Conservation (phyloP, 2,888 invertebrate species). For the Sinelater perroti region DNA sequence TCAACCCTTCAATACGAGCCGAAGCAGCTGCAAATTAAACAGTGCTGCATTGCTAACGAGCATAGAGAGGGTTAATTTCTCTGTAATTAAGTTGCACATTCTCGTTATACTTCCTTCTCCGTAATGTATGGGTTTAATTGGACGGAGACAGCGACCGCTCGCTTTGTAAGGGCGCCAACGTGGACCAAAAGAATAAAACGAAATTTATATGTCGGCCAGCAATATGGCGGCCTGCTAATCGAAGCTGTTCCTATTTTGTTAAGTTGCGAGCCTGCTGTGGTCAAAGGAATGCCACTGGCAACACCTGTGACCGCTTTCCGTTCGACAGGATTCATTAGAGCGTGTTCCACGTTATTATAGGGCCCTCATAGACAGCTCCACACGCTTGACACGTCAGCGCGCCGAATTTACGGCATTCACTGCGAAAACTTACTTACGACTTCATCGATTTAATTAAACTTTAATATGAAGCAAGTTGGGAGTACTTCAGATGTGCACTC, state of each 20-base stretch:
- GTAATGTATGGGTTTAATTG: slow-evolving; percentile 34
- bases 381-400: slow-evolving; percentile 21
- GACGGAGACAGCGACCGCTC: slow-evolving; percentile 3
- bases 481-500: slow-evolving; percentile 16
- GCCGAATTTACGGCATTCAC: slow-evolving; percentile 39
- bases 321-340: slow-evolving; percentile 51
- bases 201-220: neutral
- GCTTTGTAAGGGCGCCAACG: neutral
- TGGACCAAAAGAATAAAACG: neutral
- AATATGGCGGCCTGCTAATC: too few species aligned
- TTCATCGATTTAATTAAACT: slow-evolving; percentile 31
- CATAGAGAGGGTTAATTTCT: slow-evolving; percentile 39
- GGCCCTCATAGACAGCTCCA: neutral
- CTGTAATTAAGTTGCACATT: slow-evolving; percentile 39
- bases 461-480: slow-evolving; percentile 24
- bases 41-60: slow-evolving; percentile 37
- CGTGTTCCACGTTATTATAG: slow-evolving; percentile 48
- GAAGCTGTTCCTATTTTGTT: neutral
- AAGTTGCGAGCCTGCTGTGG: neutral
- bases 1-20: slow-evolving; percentile 37
- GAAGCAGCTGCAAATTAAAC: slow-evolving; percentile 41
- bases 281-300: slow-evolving; percentile 35
- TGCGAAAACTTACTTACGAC: slow-evolving; percentile 21
- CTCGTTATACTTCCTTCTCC: slow-evolving; percentile 35
- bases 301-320: slow-evolving; percentile 45